Evolutionary conservation across 2,888 invertebrate genomes (phyloP), one percentile per base, ranked within the genome.

Genomic region (Andrena marginata): DNA sequence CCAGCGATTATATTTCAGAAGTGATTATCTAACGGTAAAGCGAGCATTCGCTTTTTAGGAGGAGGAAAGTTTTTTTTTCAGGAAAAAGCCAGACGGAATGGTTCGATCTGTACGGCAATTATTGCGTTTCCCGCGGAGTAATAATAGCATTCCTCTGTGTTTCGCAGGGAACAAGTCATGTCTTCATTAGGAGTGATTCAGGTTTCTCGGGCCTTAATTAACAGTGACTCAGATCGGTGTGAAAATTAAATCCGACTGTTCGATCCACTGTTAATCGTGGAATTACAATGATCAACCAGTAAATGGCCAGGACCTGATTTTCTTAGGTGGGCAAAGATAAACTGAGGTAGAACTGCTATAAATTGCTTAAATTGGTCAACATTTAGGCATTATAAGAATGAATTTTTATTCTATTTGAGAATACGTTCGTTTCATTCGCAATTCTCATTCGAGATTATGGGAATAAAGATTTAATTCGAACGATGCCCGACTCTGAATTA

Each of bases 121-220:
- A 33, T 71, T 49, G 13, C 51, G 20, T 51, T 26, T 59, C n/a
- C 29, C 8, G 26, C 6, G 2, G 23, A 8, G n/a, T 35, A 65
- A 54, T 54, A 54, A 54, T 42, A 56, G 51, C 64, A n/a, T 31
- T 67, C 26, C 42, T 6, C 54, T 29, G 42, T 16, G 8, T 62
- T 49, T 60, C 26, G 29, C 59, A 7, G 1, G 16, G 23, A 56
- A 68, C 23, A 23, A 54, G 31, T 51, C 23, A 10, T 56, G 35
- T 31, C 31, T 68, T 35, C 33, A 23, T 33, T 20, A 23, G 3
- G 42, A 67, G 31, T 2, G 2, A 49, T 4, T n/a, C 10, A 29
- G 13, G 42, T 33, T 54, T 72, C 35, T 64, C 64, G 54, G n/a
- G 35, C 26, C 42, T 35, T n/a, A 56, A 20, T 42, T n/a, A 33